Evolutionary conservation across 2,113 vertebrate species (phyloP), one percentile per base, ranked within the genome.

Genomic region (Gallinago paraguaiae): DNA sequence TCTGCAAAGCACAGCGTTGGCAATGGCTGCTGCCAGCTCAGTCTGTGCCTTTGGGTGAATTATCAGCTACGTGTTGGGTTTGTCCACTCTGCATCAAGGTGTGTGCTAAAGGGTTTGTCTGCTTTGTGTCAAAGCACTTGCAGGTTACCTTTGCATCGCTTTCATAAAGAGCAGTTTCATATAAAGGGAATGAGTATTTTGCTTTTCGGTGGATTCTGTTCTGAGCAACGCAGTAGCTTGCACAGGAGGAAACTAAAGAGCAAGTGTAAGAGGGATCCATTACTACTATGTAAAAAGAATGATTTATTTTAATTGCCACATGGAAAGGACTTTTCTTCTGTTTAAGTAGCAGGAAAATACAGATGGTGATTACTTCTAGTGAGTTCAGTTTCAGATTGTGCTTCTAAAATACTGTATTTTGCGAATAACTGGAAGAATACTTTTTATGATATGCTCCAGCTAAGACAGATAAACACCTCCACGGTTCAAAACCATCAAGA

Each of bases 281-380:
- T 80, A 74, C 43, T 77, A 82, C 33, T 41, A 77, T 53, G 45
- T 80, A 96, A 92, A 90, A 81, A 1, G 37, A 69, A 35, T 41
- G 46, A 67, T 81, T 83, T 2, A 90, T 82, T 95, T 94, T 95
- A 96, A 96, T 90, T 96, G 57, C 53, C 85, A n/a, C 60, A 89
- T 72, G 54, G 43, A 96, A 96, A 95, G 24, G 56, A n/a, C 11
- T 72, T 54, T 89, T 77, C 56, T 37, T 31, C 31, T 93, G 17
- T 92, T 88, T 72, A 72, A 95, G 69, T 88, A 80, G 93, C 94
- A 56, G 43, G 80, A 96, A 97, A 97, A 91, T 88, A 93, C 87
- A 95, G 93, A 96, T 96, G 90, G 92, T 85, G 63, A 83, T 92
- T 91, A 80, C 20, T 81, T 80, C 61, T 95, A 59, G 45, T 64